Base-by-base conservation (phyloP, 2,888 invertebrate species). In the Melieria picta region DNA sequence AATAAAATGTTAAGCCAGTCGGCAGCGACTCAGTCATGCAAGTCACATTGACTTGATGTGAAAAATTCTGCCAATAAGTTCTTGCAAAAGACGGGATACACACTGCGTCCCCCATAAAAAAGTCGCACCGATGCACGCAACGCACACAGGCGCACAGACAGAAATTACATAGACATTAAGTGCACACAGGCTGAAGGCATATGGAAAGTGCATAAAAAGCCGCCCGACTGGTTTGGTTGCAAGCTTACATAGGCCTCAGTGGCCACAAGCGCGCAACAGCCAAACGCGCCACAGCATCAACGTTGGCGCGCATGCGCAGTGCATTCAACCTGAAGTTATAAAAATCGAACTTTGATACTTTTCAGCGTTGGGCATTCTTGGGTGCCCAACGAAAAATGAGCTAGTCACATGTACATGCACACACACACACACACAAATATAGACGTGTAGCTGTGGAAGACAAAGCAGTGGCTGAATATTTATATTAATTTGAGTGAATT, bases 291-390 rank as follows among this genome's bases (percentile, higher is more conserved):
- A 30, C 30, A 63, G 63, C 48, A 47, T 43, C n/a, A 63, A n/a
- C 16, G n/a, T 13, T 63, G 43, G 2, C 42, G 73, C 65, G 64
- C 61, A 56, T 42, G 62, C 61, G 67, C 57, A 73, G 71, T 71
- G 58, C 71, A 69, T 73, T 72, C 75, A 75, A 73, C 75, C 67
- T 73, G 65, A 70, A 70, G 48, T 50, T 64, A 50, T 47, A 65
- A 73, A 66, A 73, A 66, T 67, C 69, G 67, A 73, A 73, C 73
- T 70, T 73, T 73, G 73, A 52, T 68, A 42, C 55, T 30, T 30
- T 30, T 30, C 30, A 30, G 30, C 30, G 30, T 30, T 30, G 30
- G 30, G 30, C 30, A 30, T 30, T 30, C 30, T 1, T 30, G 30
- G 30, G 56, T 63, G 57, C 42, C 42, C 56, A 61, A 62, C 50